Evolutionary conservation across 1,140 invertebrate species (phyloP), one percentile per base, ranked within the genome.

Genomic region (Dendroctonus valens): DNA sequence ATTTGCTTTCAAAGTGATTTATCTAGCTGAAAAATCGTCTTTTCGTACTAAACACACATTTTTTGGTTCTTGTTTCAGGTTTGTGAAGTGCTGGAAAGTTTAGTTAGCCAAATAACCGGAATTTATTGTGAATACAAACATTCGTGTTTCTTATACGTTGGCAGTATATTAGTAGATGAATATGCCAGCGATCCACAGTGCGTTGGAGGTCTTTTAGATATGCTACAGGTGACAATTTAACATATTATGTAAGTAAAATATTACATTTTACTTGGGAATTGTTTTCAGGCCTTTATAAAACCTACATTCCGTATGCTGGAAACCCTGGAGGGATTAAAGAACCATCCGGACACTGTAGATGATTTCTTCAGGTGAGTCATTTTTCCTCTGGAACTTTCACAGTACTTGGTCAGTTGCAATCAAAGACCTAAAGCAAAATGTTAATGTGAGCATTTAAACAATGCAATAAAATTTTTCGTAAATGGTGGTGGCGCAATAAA

Each of bases 301-400:
- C 91, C 92, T 49, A 93, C 96, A 42, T 94, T 98, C 78, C 81
- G 83, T 50, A 77, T 95, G 71, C 82, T 97, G 54, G 88, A 93
- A 77, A 85, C 85, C 73, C 80, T 83, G 59, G 84, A 87, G 68
- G 92, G 92, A 2, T 80, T 98, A 7, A 84, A 88, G 64, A 90
- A 97, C 79, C 91, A 98, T 83, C 96, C 97, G 0, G 97, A 99
- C 72, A 99, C 96, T 0, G 94, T 99, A 0, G 97, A 99, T 78
- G 97, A 99, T 78, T 87, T 98, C 61, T 99, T 98, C 78, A 83
- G 96, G 51, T 83, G 70, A 93, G 15, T 46, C 42, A 26, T 26
- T 26, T 26, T 26, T 26, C 26, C 3, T 26, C 26, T 26, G 26
- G 26, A 26, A 26, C 3, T 26, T 26, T 26, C 26, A 26, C 26